Conservation (phyloP, 2,113 vertebrate genomes). For the Laterallus jamaicensis region DNA sequence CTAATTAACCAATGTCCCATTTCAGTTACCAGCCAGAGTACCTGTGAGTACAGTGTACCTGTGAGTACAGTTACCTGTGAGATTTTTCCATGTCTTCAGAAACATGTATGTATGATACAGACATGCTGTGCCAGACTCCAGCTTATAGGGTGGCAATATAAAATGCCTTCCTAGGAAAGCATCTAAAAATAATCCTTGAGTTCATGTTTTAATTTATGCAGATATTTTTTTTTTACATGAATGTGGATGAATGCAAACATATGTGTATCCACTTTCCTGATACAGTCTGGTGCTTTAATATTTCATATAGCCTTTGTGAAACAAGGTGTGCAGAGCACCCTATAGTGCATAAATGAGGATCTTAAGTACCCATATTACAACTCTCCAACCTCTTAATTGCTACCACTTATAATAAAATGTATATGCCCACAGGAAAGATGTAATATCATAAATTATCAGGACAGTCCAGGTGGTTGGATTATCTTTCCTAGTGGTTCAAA, state of each 20-base stretch:
- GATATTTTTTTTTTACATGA: not conserved
- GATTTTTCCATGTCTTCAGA: conserved; percentile 1
- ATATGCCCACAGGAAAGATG: not conserved
- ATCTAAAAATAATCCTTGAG: not conserved
- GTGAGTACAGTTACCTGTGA: not conserved
- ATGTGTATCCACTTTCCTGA: not conserved
- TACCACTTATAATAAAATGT: conserved; percentile 19
- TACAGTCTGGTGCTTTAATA: not conserved
- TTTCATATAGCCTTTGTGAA: not conserved
- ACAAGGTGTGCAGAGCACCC: not conserved
- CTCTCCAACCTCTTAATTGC: conserved; percentile 35
- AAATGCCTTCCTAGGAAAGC: not conserved
- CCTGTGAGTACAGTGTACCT: too few relatives aligned
- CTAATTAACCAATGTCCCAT: conserved; percentile 3
- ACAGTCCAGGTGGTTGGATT: not conserved
- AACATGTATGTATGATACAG: not conserved
- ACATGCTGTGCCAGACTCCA: not conserved
- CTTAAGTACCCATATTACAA: conserved; percentile 11
- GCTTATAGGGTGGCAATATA: not conserved
- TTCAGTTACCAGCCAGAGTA: not conserved
- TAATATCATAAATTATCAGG: conserved; percentile 16
- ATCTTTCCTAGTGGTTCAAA: not conserved
- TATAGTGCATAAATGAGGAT: not conserved
- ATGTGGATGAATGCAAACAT: not conserved
- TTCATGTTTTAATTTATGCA: not conserved